Evolutionary conservation across 2,797 vertebrate genomes (phyloP).

Genomic region (Vultur gryphus): DNA sequence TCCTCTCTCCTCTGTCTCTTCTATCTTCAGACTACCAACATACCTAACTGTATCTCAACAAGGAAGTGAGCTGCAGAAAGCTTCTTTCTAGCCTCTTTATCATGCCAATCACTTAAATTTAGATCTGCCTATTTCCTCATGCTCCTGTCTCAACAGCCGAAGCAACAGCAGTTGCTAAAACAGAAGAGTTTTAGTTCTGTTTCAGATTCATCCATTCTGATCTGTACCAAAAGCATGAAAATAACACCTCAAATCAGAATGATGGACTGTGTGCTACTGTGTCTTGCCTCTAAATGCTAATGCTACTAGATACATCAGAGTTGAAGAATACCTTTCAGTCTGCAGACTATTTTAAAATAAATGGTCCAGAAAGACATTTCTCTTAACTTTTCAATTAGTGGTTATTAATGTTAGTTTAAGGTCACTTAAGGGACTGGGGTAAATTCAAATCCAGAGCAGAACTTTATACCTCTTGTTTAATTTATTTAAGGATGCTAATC

Average conservation of each 20-base stretch:
- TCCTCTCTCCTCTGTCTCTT: background rate
- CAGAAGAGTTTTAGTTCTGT: background rate
- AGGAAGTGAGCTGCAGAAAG: background rate
- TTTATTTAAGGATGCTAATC: background rate
- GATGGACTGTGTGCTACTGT: rapidly evolving
- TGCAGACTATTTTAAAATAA: background rate
- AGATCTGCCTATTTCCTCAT: background rate
- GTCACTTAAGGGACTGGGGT: background rate
- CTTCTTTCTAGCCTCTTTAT: background rate
- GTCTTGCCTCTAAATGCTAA: background rate
- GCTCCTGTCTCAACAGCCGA: background rate
- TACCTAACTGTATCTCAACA: background rate
- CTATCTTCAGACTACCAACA: background rate
- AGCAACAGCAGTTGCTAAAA: background rate
- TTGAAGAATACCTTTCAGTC: background rate
- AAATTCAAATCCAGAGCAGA: background rate
- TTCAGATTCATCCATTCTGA: background rate
- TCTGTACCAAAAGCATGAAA: background rate
- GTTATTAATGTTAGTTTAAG: background rate
- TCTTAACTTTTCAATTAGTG: background rate
- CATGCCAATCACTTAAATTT: background rate
- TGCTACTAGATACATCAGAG: background rate
- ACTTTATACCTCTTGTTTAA: background rate
- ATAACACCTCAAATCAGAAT: background rate
- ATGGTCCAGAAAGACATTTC: background rate